Evolutionary conservation across 2,888 invertebrate species (phyloP).

Genomic region (Troides oblongomaculatus): DNA sequence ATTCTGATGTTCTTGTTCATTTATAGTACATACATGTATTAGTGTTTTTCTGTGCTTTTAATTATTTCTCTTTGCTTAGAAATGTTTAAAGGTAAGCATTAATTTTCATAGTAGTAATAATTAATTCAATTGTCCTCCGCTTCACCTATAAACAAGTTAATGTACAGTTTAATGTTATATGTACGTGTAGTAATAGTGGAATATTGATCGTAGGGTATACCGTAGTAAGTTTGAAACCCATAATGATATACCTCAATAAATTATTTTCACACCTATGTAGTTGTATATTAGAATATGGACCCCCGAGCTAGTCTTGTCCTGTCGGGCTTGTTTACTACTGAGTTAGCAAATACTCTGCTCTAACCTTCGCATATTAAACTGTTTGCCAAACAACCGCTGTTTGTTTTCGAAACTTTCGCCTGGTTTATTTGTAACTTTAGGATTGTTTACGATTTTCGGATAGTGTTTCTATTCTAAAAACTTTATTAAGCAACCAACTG

Average conservation of each 20-base stretch:
- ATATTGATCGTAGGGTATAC: too few relatives aligned
- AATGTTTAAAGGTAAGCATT: too few relatives aligned
- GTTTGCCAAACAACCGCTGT: conserved; percentile 19
- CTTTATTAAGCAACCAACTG: not conserved
- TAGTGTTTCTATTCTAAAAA: not conserved
- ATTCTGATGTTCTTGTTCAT: too few relatives aligned
- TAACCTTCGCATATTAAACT: conserved; percentile 16
- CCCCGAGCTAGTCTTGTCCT: conserved; percentile 1
- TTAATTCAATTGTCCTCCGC: too few relatives aligned
- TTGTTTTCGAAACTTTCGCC: conserved; percentile 15
- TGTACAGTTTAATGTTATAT: too few relatives aligned
- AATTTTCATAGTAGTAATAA: too few relatives aligned
- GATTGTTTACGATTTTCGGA: conserved; percentile 8
- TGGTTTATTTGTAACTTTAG: conserved; percentile 8
- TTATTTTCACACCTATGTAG: not conserved
- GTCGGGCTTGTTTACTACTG: conserved; percentile 1
- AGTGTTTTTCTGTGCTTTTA: too few relatives aligned
- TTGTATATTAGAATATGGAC: not conserved
- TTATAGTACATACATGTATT: too few relatives aligned
- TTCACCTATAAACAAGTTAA: too few relatives aligned
- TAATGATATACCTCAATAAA: not conserved
- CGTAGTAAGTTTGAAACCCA: too few relatives aligned
- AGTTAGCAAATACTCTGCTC: conserved; percentile 15
- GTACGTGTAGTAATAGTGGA: too few relatives aligned
- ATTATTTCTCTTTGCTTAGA: too few relatives aligned